Base-by-base conservation (phyloP, 2,797 vertebrate genomes). In the Paratrypauchen microcephalus region DNA sequence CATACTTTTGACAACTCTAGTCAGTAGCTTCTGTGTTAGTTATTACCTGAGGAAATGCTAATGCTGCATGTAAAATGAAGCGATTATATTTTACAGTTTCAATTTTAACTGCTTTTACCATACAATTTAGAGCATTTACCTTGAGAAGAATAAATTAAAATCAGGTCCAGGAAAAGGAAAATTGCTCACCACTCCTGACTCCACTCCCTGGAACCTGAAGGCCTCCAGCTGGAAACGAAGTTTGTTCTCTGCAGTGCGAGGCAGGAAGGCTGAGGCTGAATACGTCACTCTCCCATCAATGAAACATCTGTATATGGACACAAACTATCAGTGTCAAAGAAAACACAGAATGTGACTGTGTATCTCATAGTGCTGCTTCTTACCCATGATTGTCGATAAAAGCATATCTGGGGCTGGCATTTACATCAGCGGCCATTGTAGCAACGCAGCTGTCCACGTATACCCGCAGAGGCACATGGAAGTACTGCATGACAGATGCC, bases 361-460 rank as follows among this genome's bases (percentile, higher is more conserved):
- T 7, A 36, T 65, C 45, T 24, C 0, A 39, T 4, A 55, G 58
- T 6, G 32, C 54, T 56, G 3, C 26, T 36, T 13, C 70, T 84
- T 68, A 93, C 92, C 91, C 92, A 58, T 84, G 0, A 70, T 88
- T 86, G 0, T 89, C 80, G 70, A 92, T 89, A 66, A 93, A 92
- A 48, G n/a, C 47, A 64, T 92, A 93, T 70, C 12, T 79, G 58
- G 88, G 91, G 24, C 0, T 52, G 23, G 88, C 62, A 36, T 47
- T 59, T 0, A 11, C 0, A 0, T 91, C 87, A 21, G 82, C 21
- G 12, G 59, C 1, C 18, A 83, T 5, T 58, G 87, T 78, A 54
- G 89, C 92, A 0, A 89, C 74, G 54, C 93, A 94, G 9, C 0
- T 68, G 30, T 90, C 86, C 79, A 92, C 82, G 39, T 69, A 93